Evolutionary conservation across 2,797 vertebrate genomes (phyloP).

Genomic region (Galaxias olidus): DNA sequence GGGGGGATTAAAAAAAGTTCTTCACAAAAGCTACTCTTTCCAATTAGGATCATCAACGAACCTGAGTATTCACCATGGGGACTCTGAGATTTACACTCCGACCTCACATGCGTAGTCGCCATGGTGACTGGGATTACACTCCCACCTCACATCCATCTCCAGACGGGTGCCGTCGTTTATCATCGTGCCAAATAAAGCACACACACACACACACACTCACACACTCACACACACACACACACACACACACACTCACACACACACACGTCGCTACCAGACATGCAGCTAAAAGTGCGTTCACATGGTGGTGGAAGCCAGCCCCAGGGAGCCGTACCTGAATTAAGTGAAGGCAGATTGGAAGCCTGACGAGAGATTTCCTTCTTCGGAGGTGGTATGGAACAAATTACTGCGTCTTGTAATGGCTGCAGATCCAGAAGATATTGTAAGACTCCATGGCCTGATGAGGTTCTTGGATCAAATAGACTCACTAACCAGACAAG

Average conservation of each 20-base stretch:
- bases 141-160: too few species aligned
- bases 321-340: constrained; percentile 61
- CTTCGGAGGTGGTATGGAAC: constrained; percentile 65
- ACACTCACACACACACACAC: constrained; percentile 11
- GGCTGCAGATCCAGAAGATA: constrained; percentile 68
- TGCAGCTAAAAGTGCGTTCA: constrained; percentile 16
- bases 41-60: too few species aligned
- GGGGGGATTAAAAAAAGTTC: too few species aligned
- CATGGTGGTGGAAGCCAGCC: constrained; percentile 38
- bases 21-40: too few species aligned
- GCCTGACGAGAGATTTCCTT: constrained; percentile 62
- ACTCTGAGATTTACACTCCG: too few species aligned
- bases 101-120: too few species aligned
- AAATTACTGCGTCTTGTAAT: constrained; percentile 68
- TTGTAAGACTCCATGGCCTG: constrained; percentile 58
- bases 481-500: constrained; percentile 50
- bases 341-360: constrained; percentile 67
- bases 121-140: too few species aligned
- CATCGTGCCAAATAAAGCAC: background rate
- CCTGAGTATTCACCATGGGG: too few species aligned
- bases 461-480: constrained; percentile 68
- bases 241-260: constrained; percentile 10
- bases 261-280: background rate
- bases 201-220: constrained; percentile 9
- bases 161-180: too few species aligned